phyloP scores from a whole-genome alignment of 2,797 vertebrate species.

The Ataeniobius toweri region DNA sequence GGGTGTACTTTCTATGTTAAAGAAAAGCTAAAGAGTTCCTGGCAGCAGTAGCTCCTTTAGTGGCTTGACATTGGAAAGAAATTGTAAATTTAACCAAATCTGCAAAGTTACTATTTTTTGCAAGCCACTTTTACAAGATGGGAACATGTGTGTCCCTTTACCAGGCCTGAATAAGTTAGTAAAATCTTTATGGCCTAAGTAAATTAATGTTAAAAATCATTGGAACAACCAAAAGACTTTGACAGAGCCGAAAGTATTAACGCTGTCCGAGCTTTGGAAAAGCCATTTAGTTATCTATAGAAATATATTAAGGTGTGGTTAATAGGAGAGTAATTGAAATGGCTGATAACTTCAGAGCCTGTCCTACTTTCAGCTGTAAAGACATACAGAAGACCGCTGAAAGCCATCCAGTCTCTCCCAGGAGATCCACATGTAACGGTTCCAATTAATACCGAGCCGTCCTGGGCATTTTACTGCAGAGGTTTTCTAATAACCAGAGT shows the following conservation, averaged over 20 bases:
- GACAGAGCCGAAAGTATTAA: not conserved
- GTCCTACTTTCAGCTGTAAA: constrained; percentile 23
- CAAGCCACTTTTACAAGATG: no score
- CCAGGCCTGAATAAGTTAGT: no score
- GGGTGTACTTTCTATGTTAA: no score
- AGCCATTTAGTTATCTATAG: not conserved
- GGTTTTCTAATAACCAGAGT: not conserved
- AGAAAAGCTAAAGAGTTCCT: no score
- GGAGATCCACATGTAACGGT: constrained; percentile 4
- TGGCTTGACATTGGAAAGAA: no score
- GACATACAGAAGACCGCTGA: constrained; percentile 2
- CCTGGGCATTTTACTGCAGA: not conserved
- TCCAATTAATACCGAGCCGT: constrained; percentile 2
- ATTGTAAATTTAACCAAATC: no score
- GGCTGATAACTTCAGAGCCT: constrained; percentile 3
- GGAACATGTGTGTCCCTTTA: no score
- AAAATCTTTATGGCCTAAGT: no score
- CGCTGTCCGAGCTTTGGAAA: not conserved
- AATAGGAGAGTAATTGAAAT: not conserved
- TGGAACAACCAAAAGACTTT: not conserved
- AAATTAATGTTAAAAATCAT: no score
- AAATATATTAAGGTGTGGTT: not conserved
- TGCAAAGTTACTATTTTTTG: no score
- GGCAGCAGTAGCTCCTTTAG: no score
- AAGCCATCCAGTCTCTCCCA: constrained; percentile 1